Base-by-base conservation (phyloP, 30 jellyfish, hydroid and myxozoan genomes). In the Hydra vulgaris region DNA sequence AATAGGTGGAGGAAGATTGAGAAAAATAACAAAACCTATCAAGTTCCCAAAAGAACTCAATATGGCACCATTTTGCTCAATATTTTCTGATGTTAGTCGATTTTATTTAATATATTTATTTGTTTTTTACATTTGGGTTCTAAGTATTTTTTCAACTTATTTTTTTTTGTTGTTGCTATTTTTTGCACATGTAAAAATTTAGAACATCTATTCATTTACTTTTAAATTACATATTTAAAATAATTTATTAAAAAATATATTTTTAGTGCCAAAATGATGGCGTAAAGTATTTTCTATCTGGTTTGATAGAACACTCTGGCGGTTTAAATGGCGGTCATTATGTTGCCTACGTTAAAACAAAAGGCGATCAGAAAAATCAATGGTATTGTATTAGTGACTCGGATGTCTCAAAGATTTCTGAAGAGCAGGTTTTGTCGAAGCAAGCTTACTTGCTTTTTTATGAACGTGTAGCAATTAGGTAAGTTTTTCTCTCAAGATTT, bases 271-370 rank as follows among this genome's bases (percentile, higher is more conserved):
- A 86, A 27, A 21, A 19, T 12, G 89, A 78, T 21, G 84, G 73
- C 40, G 82, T 83, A 1, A 87, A 82, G 54, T 88, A 88, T 80
- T 77, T 68, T 20, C 40, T 88, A 26, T 88, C 22, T 40, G 96
- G 96, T 27, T 77, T 88, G 24, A 89, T 88, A 5, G 96, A 88
- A 56, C 96, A 84, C 90, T 74, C 89, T 75, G 96, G 96, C 19
- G 81, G 85, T 53, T 75, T 89, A 70, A 90, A 89, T 81, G 90
- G 96, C 55, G 96, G 96, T 15, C 96, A 89, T 81, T 89, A 89
- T 73, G 96, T 89, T 27, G 95, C 96, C 19, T 89, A 77, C 76
- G 95, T 84, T 8, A 75, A 81, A 25, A 70, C 84, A 17, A 81
- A 53, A 55, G 20, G 76, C 7, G 94, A 88, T 52, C 70, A 66